A percentile compares a stretch with the other conserved stretches of the same genome.
Evolutionary conservation across 2,797 vertebrate genomes (phyloP).

Genomic region (Fringilla coelebs): DNA sequence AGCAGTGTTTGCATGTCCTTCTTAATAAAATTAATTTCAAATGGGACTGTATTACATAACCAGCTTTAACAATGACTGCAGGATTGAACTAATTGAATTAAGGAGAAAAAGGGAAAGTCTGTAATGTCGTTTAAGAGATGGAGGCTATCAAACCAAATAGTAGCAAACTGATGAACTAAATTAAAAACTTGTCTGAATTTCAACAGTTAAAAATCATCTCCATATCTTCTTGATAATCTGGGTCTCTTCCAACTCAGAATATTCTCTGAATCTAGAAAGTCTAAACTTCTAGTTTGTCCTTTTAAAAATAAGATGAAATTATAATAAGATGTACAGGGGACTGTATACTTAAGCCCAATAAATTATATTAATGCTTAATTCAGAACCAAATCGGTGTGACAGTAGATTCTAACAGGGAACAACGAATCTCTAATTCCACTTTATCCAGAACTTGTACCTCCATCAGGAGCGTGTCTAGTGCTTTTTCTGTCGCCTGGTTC

Average conservation of each 20-base stretch:
- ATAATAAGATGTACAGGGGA: not conserved
- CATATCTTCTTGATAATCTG: not conserved
- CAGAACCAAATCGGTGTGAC: accelerated
- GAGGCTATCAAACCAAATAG: not conserved
- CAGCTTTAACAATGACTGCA: not conserved
- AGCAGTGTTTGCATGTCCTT: not conserved
- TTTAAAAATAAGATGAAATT: not conserved
- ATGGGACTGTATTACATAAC: not conserved
- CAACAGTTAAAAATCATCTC: not conserved
- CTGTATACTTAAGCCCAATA: not conserved
- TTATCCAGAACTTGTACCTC: slow-evolving; percentile 1
- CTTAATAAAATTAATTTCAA: not conserved
- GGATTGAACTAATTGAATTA: not conserved
- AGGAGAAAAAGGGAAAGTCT: not conserved
- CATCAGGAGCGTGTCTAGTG: not conserved
- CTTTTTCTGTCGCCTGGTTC: not conserved
- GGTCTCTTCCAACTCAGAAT: not conserved
- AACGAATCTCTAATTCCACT: accelerated
- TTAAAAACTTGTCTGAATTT: not conserved
- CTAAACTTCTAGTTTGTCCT: not conserved
- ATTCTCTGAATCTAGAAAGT: not conserved
- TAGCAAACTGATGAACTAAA: not conserved
- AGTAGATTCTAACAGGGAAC: not conserved
- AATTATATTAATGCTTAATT: not conserved
- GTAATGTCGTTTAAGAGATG: not conserved